Evolutionary conservation across 2,797 vertebrate genomes (phyloP), one percentile per base, ranked within the genome.

Genomic region (Falco naumanni): DNA sequence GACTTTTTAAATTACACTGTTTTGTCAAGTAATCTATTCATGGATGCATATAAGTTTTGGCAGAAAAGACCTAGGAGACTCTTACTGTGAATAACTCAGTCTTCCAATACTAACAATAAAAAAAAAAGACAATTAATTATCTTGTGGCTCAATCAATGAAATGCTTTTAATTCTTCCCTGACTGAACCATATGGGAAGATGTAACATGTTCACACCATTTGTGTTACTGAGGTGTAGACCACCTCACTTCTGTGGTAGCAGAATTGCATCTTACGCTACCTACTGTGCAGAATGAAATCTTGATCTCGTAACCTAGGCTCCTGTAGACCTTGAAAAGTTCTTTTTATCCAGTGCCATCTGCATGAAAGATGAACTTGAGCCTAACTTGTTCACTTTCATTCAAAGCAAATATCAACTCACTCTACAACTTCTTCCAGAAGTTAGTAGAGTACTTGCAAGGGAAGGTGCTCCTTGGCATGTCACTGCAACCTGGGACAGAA

Each of bases 111-210:
- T n/a, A 81, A 57, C 39, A 41, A 41, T 41, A 21, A 79, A 78
- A 43, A 68, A 22, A 1, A 2, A 54, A 3, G 0, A 0, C n/a
- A 68, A 33, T 51, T 14, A 39, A 57, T 68, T 76, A 10, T 63
- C 18, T 34, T 48, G 18, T 28, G 53, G n/a, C 57, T 82, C 16
- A n/a, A 24, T 26, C 19, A 61, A 17, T 37, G 51, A 87, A 79
- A 66, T 2, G 1, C 25, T 71, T 89, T 70, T 28, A 47, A 53
- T 87, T 83, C 34, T 66, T 51, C 7, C 5, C n/a, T 48, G 21
- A 48, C 37, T 61, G 37, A 84, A 47, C 6, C 6, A 11, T 6
- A 21, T 59, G 56, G 26, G 68, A 80, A n/a, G 43, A 41, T 39
- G 31, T 50, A 43, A 57, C 7, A 5, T 15, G 11, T 50, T 83